Base-by-base conservation (phyloP, 2,888 invertebrate genomes). In the Altica lythri region DNA sequence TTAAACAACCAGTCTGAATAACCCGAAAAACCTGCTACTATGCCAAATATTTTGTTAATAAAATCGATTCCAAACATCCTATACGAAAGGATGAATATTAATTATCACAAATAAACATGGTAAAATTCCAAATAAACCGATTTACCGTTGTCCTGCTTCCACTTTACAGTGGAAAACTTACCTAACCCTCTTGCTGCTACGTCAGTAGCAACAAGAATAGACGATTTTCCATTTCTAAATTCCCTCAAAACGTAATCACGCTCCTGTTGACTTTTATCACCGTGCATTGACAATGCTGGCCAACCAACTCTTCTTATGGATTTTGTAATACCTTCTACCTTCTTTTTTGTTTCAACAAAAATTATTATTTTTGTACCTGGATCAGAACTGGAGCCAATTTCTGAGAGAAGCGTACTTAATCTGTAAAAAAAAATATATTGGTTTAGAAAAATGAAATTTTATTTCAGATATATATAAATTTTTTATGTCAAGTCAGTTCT, bases 131-230 rank as follows among this genome's bases (percentile, higher is more conserved):
- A 60, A 60, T 46, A 59, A 61, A 60, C 62, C 59, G 59, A 62
- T 57, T 55, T 42, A 44, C 16, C 42, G 34, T 44, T n/a, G 37
- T 49, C 35, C 42, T 27, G 14, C 37, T 25, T 16, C 40, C n/a
- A n/a, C n/a, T n/a, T n/a, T n/a, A n/a, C n/a, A n/a, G n/a, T n/a
- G n/a, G n/a, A n/a, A n/a, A n/a, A 83, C 89, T 84, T 82, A 94
- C 94, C 94, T 76, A 95, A 83, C 73, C 95, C 95, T 74, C 95
- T 84, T 43, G 96, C 95, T 64, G 96, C 97, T 72, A 97, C 96
- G 81, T 97, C 96, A 61, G 96, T 97, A 69, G 96, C 96, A 65
- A 97, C 91, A 65, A 97, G 82, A 74, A 97, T 94, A 63, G 87
- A 87, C 55, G 89, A 86, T 77, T 89, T 86, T 66, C 92, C 91